Percentiles rank a stretch among this genome's conserved stretches.
Evolutionary conservation across 2,797 vertebrate genomes (phyloP).

Genomic region (Catamblyrhynchus diadema): DNA sequence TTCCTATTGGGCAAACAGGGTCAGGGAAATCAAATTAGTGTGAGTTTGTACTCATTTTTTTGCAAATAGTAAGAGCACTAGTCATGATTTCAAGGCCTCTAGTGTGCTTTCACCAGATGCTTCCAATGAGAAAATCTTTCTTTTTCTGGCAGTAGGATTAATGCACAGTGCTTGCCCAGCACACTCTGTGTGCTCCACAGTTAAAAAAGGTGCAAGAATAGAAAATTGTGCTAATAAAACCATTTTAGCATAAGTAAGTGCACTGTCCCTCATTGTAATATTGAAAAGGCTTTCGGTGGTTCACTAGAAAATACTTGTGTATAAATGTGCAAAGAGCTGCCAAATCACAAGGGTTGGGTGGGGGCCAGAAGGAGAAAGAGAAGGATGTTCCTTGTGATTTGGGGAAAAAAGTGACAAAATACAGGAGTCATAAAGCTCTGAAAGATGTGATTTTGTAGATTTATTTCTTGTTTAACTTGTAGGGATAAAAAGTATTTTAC

Average conservation of each 20-base stretch:
- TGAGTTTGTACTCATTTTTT: background rate
- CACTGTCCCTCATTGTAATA: background rate
- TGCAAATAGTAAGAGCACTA: background rate
- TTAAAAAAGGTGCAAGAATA: background rate
- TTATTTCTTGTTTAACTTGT: background rate
- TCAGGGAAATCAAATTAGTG: background rate
- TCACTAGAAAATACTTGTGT: background rate
- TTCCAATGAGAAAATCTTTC: background rate
- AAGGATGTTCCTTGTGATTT: background rate
- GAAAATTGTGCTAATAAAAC: background rate
- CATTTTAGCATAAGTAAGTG: background rate
- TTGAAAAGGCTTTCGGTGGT: background rate
- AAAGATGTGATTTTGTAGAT: background rate
- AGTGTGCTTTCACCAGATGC: background rate
- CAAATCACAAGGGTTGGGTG: background rate
- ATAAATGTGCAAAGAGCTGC: background rate
- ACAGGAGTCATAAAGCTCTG: background rate
- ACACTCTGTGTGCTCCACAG: background rate
- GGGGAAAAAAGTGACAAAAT: background rate
- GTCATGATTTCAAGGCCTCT: background rate
- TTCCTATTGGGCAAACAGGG: slow-evolving; percentile 7
- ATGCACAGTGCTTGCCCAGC: background rate
- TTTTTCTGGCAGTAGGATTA: background rate
- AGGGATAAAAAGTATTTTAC: background rate
- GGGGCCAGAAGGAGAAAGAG: background rate